These are phyloP conservation scores for Apocrypta bakeri DNA, from an alignment of 1,140 invertebrate genomes.

Conservation along the genomic window DNA sequence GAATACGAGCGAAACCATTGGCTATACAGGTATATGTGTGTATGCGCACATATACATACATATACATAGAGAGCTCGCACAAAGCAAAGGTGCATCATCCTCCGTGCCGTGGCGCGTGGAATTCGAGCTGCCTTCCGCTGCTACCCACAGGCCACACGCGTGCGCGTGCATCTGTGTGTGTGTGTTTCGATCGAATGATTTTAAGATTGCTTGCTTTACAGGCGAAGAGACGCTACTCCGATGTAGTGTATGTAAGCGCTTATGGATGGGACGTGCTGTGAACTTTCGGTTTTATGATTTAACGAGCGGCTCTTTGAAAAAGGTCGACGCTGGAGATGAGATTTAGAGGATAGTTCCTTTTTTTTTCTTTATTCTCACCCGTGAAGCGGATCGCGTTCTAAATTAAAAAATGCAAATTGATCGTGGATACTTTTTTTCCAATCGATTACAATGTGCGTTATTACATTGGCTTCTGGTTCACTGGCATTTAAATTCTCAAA, in stretches of 20 bases:
- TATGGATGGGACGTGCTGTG: neutral
- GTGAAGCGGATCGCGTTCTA: no score
- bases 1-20: slow-evolving; percentile 8
- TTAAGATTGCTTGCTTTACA: neutral
- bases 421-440: no score
- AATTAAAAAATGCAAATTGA: no score
- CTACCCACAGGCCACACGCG: neutral
- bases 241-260: no score
- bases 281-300: neutral
- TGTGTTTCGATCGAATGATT: neutral
- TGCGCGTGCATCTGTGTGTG: neutral
- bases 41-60: neutral
- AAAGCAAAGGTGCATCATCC: slow-evolving; percentile 12
- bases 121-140: slow-evolving; percentile 15
- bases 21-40: no score
- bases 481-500: no score
- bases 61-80: neutral
- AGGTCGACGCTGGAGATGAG: neutral
- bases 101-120: neutral
- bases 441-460: no score
- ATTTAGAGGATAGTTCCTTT: neutral
- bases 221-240: neutral
- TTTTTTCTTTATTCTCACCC: neutral
- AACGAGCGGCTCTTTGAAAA: neutral
- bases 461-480: no score